Conservation (phyloP, 1,140 invertebrate genomes). For the Euwallacea similis region DNA sequence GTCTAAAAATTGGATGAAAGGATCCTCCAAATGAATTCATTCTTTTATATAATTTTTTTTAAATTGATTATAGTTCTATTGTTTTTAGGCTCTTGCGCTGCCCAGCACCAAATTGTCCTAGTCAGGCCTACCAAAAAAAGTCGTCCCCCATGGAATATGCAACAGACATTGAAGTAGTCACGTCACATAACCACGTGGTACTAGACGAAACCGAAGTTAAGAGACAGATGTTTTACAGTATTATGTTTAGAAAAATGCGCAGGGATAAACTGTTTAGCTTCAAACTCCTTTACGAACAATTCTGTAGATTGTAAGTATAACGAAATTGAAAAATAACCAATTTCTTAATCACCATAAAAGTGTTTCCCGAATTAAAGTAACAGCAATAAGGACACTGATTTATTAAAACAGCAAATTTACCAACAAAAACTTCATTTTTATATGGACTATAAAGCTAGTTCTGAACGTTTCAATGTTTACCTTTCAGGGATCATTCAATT, state of each 20-base stretch:
- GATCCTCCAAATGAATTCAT: too few species aligned
- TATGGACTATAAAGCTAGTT: background rate
- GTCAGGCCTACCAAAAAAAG: conserved; percentile 36
- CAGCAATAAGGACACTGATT: too few species aligned
- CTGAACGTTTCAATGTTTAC: background rate
- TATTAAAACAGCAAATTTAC: background rate
- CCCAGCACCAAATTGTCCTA: conserved; percentile 37
- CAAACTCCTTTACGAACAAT: conserved; percentile 44
- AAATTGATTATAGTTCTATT: too few species aligned
- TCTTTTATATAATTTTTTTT: too few species aligned
- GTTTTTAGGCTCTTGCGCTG: conserved; percentile 34
- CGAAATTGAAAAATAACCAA: background rate
- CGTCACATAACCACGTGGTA: conserved; percentile 44
- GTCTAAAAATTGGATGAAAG: too few species aligned
- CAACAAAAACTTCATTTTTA: too few species aligned
- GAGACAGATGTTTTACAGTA: conserved; percentile 46
- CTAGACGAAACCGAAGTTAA: conserved; percentile 36
- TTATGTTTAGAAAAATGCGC: conserved; percentile 46
- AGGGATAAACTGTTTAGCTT: conserved; percentile 47
- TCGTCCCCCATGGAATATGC: background rate
- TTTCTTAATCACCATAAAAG: too few species aligned
- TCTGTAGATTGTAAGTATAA: conserved; percentile 44
- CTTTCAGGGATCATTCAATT: conserved; percentile 46
- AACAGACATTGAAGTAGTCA: conserved; percentile 33
- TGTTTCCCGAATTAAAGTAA: too few species aligned